Evolutionary conservation across 64 coral and sea anemone genomes (phyloP).

Genomic region (Montipora capricornis): DNA sequence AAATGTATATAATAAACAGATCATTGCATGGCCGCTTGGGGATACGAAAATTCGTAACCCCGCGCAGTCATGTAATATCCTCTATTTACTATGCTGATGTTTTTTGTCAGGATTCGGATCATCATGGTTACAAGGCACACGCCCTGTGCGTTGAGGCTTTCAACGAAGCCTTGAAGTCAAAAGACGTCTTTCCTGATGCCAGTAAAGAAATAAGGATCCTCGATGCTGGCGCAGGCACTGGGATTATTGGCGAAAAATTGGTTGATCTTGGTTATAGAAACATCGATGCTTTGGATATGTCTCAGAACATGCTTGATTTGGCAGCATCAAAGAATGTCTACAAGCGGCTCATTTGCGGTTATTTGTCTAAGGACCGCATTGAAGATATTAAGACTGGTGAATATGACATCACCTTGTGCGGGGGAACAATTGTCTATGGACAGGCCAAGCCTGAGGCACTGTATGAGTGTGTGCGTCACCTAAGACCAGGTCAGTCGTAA

Average conservation of each 20-base stretch:
- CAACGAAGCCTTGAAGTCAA: slow-evolving; percentile 1
- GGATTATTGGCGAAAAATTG: slow-evolving; percentile 42
- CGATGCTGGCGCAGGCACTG: slow-evolving; percentile 65
- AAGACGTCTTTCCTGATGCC: neutral
- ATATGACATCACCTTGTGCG: slow-evolving; percentile 60
- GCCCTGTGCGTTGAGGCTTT: slow-evolving; percentile 28
- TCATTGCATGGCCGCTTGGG: too few relatives aligned
- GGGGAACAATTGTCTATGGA: slow-evolving; percentile 45
- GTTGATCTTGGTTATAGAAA: slow-evolving; percentile 53
- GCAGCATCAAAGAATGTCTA: slow-evolving; percentile 49
- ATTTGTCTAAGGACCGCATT: slow-evolving; percentile 31
- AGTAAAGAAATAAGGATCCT: slow-evolving; percentile 11
- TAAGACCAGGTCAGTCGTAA: slow-evolving; percentile 49
- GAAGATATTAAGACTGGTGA: slow-evolving; percentile 29
- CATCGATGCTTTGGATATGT: slow-evolving; percentile 63
- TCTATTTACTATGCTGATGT: too few relatives aligned
- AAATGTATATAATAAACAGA: too few relatives aligned
- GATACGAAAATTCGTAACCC: too few relatives aligned
- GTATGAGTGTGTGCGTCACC: slow-evolving; percentile 51
- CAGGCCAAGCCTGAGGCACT: slow-evolving; percentile 43
- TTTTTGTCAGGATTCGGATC: neutral
- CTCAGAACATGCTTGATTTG: slow-evolving; percentile 55
- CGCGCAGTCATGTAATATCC: too few relatives aligned
- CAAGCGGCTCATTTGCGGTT: slow-evolving; percentile 63
- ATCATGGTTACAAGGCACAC: slow-evolving; percentile 21